A percentile compares a stretch with the other conserved stretches of the same genome.
Conservation (phyloP, 2,113 vertebrate genomes). For the Macquaria australasica region DNA sequence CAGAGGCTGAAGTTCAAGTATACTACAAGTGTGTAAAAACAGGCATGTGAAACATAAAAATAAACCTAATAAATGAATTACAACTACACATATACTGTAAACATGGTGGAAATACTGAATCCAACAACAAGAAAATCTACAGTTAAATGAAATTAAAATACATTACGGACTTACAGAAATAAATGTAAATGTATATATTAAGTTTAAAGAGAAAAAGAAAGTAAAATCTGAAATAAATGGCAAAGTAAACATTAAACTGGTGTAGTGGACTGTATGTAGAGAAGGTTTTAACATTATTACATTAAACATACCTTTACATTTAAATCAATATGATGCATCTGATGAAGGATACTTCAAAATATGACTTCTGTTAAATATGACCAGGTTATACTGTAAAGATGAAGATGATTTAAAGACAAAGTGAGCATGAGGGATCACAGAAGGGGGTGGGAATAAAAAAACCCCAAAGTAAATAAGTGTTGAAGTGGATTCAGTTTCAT, state of each 20-base stretch:
- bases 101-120: not conserved
- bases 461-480: conserved; percentile 39
- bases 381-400: not conserved
- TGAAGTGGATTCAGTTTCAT: conserved; percentile 73
- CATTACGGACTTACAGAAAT: not conserved
- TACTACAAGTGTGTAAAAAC: conserved; percentile 38
- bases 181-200: not conserved
- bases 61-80: not conserved
- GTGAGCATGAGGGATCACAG: conserved; percentile 10
- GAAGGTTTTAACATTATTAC: not conserved
- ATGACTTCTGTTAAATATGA: conserved; percentile 13
- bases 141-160: not conserved
- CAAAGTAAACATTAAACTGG: conserved; percentile 9
- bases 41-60: conserved; percentile 29
- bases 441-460: conserved; percentile 18
- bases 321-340: not conserved
- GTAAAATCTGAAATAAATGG: not conserved
- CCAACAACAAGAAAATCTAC: not conserved
- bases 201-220: not conserved
- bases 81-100: not conserved
- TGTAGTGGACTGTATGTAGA: not conserved
- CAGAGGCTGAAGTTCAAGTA: conserved; percentile 56
- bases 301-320: not conserved
- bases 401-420: conserved; percentile 7
- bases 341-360: not conserved